Evolutionary conservation across 2,797 vertebrate genomes (phyloP).

Genomic region (Mormyrus proboscirostris): DNA sequence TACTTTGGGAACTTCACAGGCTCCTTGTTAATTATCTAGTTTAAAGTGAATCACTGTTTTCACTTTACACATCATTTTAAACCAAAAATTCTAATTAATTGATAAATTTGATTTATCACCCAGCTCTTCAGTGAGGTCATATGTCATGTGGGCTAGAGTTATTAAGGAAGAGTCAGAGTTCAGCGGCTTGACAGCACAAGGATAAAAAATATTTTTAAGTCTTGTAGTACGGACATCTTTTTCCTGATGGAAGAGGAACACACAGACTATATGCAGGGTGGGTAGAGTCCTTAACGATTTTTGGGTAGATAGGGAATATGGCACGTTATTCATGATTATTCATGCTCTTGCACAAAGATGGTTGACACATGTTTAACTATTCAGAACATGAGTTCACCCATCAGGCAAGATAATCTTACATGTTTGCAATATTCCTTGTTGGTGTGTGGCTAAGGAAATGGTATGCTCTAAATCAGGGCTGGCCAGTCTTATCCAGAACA

Average conservation of each 20-base stretch:
- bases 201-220: neutral
- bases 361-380: neutral
- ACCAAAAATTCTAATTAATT: too few species aligned
- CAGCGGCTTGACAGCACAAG: neutral
- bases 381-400: neutral
- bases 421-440: neutral
- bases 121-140: too few species aligned
- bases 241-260: neutral
- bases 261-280: neutral
- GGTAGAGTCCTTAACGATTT: neutral
- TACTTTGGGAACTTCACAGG: too few species aligned
- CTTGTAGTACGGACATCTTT: neutral
- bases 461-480: neutral
- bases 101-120: too few species aligned
- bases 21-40: too few species aligned
- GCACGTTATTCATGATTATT: neutral
- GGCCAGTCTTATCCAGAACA: too few species aligned
- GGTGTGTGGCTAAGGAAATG: neutral
- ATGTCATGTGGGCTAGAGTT: neutral
- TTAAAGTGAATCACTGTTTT: too few species aligned
- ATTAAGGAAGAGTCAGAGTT: neutral
- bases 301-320: neutral
- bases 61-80: too few species aligned
- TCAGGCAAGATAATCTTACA: neutral
- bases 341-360: neutral